A percentile compares a stretch with the other conserved stretches of the same genome.
Conservation (phyloP, 2,888 invertebrate genomes). For the Abscondita cerata region DNA sequence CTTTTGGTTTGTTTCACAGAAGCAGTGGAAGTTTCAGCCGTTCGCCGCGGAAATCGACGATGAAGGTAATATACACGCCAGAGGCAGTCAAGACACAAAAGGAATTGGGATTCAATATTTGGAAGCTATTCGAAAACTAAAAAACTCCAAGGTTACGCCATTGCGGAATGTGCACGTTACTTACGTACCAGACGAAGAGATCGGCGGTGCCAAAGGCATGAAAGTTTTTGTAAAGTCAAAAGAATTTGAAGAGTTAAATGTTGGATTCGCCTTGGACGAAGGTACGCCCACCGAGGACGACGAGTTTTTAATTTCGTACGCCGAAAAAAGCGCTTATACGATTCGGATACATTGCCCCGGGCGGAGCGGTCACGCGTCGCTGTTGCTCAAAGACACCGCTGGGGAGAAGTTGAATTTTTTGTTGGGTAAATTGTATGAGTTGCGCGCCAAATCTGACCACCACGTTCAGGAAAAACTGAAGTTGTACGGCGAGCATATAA, state of each 20-base stretch:
- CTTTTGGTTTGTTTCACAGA: too few relatives aligned
- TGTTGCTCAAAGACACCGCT: constrained; percentile 80
- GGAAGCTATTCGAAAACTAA: constrained; percentile 74
- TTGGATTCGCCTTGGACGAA: constrained; percentile 89
- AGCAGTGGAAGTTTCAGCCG: constrained; percentile 89
- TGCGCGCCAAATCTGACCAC: constrained; percentile 70
- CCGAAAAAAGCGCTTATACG: constrained; percentile 75
- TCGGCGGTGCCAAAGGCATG: constrained; percentile 86
- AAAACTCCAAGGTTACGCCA: constrained; percentile 62
- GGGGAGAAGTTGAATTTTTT: constrained; percentile 81
- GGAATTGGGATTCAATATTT: constrained; percentile 81
- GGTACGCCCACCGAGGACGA: constrained; percentile 77
- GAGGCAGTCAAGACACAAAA: constrained; percentile 85
- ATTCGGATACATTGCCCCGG: constrained; percentile 72
- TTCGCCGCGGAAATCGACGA: constrained; percentile 86
- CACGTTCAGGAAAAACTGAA: constrained; percentile 70
- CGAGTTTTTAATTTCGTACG: constrained; percentile 73
- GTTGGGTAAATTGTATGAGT: constrained; percentile 76
- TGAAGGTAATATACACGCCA: constrained; percentile 83
- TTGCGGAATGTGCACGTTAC: constrained; percentile 74
- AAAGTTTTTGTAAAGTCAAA: constrained; percentile 73
- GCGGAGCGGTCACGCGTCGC: constrained; percentile 88
- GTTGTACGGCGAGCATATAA: constrained; percentile 84
- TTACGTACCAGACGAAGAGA: constrained; percentile 91
- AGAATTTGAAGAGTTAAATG: constrained; percentile 77